Evolutionary conservation across 2,888 invertebrate species (phyloP), one percentile per base, ranked within the genome.

Genomic region (Torymus texanus): DNA sequence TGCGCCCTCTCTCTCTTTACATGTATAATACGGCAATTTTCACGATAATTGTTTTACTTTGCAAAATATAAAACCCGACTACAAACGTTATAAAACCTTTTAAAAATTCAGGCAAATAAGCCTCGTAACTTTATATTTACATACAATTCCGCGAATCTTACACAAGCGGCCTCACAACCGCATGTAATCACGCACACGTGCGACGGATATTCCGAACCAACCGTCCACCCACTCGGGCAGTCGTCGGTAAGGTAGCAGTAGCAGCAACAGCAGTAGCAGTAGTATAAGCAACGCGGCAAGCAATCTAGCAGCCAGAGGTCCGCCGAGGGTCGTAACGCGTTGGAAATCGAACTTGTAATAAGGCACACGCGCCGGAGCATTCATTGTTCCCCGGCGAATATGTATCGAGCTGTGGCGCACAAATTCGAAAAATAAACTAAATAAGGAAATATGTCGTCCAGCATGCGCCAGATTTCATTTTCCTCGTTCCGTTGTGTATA

Each of bases 321-420:
- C 87, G 63, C 80, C 59, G 88, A 86, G 87, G 81, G 86, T 84
- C 85, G 87, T 88, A 88, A 88, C 86, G 83, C 83, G 81, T 79
- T 84, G 84, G 85, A 84, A 88, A 88, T 88, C 88, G 88, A 88
- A 88, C 87, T 88, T 87, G 88, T 87, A 88, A 88, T 88, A 88
- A 88, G 88, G 84, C 86, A 84, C 83, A 83, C 83, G 53, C 71
- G 51, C 10, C 21, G 16, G 53, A 58, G 68, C 67, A 76, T 84
- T 84, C 83, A 88, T 86, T 86, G 87, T 84, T 82, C 88, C 85
- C 84, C 51, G 11, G 84, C 80, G 85, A 84, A 78, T 80, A 81
- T 78, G 82, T 82, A 76, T 78, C 13, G 14, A 50, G 29, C 62
- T 21, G 21, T 21, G 21, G n/a, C 55, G 63, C 78, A 59, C 59